These are phyloP conservation scores for Pipistrellus nathusii DNA, from an alignment of 2,797 vertebrate species.

Conservation along the genomic window DNA sequence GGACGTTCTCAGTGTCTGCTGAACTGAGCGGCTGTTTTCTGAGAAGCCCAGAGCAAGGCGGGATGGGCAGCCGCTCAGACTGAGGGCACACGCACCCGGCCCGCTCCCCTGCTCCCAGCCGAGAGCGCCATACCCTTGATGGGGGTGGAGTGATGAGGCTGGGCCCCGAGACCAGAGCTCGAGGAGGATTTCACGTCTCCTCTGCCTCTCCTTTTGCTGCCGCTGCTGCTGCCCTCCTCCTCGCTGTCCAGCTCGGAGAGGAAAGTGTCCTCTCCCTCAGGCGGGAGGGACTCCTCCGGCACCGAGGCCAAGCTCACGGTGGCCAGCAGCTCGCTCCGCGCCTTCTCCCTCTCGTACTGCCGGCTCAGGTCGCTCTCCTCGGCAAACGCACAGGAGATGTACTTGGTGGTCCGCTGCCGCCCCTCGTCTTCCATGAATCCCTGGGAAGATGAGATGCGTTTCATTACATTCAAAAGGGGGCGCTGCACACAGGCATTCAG, in stretches of 20 bases:
- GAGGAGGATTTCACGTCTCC: not conserved
- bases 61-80: not conserved
- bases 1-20: rapidly evolving
- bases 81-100: not conserved
- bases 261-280: constrained; percentile 74
- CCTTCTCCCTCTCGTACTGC: constrained; percentile 93
- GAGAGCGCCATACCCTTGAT: constrained; percentile 83
- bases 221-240: constrained; percentile 74
- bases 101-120: not conserved
- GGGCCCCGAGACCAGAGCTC: not conserved
- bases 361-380: constrained; percentile 93
- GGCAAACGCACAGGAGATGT: constrained; percentile 93
- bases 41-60: not conserved
- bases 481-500: rapidly evolving
- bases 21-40: not conserved
- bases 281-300: constrained; percentile 81
- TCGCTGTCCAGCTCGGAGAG: constrained; percentile 86
- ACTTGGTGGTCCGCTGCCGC: constrained; percentile 96
- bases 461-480: not conserved
- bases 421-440: constrained; percentile 98
- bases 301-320: constrained; percentile 85
- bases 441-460: constrained; percentile 81
- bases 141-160: constrained; percentile 69
- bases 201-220: constrained; percentile 74
- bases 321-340: constrained; percentile 91